Conservation (phyloP, 2,113 vertebrate species). For the Muntiacus muntjak region DNA sequence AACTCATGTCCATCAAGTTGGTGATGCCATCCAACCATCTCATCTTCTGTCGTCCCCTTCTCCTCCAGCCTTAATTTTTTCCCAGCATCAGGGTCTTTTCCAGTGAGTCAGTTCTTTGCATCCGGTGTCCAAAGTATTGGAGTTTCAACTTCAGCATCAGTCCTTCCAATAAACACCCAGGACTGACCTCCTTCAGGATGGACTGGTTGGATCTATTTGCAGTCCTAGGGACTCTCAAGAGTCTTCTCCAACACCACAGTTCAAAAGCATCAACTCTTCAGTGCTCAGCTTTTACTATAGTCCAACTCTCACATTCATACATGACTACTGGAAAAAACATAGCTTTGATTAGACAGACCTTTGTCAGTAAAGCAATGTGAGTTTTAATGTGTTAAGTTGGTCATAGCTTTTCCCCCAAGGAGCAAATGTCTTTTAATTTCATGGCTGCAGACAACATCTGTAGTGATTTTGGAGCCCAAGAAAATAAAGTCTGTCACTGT, state of each 20-base stretch:
- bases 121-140: background rate
- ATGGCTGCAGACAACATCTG: background rate
- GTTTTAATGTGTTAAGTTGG: background rate
- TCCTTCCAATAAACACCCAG: background rate
- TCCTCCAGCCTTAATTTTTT: background rate
- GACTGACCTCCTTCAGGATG: background rate
- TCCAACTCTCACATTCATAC: background rate
- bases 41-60: background rate
- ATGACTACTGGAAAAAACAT: background rate
- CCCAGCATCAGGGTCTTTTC: background rate
- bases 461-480: background rate
- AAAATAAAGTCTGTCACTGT: background rate
- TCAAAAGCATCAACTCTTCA: background rate
- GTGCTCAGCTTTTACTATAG: background rate
- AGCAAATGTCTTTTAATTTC: background rate
- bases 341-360: background rate
- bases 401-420: background rate
- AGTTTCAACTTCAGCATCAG: background rate
- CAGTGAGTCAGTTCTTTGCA: background rate
- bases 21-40: background rate
- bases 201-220: background rate
- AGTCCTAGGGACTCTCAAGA: background rate
- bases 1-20: background rate
- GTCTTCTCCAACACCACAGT: background rate
- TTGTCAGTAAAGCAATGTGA: background rate